A percentile compares a stretch with the other conserved stretches of the same genome.
These are phyloP conservation scores for Eupithecia vulgata DNA, from an alignment of 2,888 invertebrate genomes.

Conservation along the genomic window DNA sequence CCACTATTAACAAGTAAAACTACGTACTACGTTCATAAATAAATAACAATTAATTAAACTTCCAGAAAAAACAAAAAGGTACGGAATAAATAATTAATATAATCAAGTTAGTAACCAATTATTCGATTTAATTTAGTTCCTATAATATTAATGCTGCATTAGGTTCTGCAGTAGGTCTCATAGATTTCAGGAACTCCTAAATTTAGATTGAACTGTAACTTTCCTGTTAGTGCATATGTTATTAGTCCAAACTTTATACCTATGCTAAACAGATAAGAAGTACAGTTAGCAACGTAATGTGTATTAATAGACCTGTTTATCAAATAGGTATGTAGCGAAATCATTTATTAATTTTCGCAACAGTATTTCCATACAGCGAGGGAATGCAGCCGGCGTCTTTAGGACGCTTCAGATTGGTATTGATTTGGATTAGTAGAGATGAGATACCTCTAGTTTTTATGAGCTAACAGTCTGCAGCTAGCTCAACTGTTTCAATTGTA, in stretches of 20 bases:
- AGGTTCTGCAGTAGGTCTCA: neutral
- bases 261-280: neutral
- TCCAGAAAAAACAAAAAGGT: neutral
- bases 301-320: neutral
- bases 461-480: too few relatives aligned
- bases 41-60: neutral
- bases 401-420: neutral
- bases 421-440: neutral
- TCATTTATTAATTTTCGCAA: neutral
- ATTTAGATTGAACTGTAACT: neutral
- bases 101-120: neutral
- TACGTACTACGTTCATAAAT: neutral
- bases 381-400: neutral
- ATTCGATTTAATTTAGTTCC: neutral
- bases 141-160: neutral
- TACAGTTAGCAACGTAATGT: slow-evolving; percentile 14
- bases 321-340: neutral
- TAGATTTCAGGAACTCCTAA: slow-evolving; percentile 3
- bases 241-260: slow-evolving; percentile 7
- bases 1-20: too few relatives aligned
- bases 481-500: neutral
- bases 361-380: neutral
- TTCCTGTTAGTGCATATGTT: slow-evolving; percentile 8
- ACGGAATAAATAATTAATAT: neutral
- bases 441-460: neutral